Base-by-base conservation (phyloP, 1,140 invertebrate species). In the Metaphire vulgaris region DNA sequence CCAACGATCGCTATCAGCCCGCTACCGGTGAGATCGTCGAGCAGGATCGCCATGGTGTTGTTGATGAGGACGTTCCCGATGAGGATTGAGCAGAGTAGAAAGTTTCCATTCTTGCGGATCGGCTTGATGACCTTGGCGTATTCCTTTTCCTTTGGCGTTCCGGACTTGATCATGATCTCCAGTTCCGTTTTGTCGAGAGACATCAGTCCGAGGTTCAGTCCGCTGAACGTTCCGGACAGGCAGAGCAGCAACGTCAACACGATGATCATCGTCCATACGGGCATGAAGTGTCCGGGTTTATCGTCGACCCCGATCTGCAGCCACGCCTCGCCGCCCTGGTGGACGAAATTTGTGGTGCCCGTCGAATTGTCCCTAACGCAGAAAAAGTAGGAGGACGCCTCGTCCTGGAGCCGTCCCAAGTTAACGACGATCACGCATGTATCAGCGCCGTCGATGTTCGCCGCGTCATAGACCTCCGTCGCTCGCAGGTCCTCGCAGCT, bases 31-130 rank as follows among this genome's bases (percentile, higher is more conserved):
- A 99, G 85, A 81, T 94, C 92, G 84, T 99, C 97, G 84, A 99
- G 86, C 14, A 99, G 86, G 86, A 99, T 97, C 0, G 97, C 98
- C 81, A 99, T 92, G 15, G 94, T 93, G 0, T 94, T 96, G 87
- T 99, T 99, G 6, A 99, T 97, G 74, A 98, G 90, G 41, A 99
- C 97, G 86, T 99, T 99, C n/a, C 95, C 96, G 33, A 99, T 89
- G 65, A 99, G 86, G 80, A 99, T 93, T 33, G 90, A 89, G 88
- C 97, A 99, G 15, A 99, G 89, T 29, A 99, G 87, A 87, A 95
- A 98, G 88, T 99, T 99, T 69, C 97, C 97, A 82, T 89, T 0
- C 76, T 85, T 86, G 33, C 87, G 74, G 12, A 88, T 73, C 12
- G 87, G 87, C 64, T 78, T 75, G 64, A 88, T 88, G 32, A 80